phyloP scores from a whole-genome alignment of 2,113 vertebrate genomes.

The Oreochromis niloticus region DNA sequence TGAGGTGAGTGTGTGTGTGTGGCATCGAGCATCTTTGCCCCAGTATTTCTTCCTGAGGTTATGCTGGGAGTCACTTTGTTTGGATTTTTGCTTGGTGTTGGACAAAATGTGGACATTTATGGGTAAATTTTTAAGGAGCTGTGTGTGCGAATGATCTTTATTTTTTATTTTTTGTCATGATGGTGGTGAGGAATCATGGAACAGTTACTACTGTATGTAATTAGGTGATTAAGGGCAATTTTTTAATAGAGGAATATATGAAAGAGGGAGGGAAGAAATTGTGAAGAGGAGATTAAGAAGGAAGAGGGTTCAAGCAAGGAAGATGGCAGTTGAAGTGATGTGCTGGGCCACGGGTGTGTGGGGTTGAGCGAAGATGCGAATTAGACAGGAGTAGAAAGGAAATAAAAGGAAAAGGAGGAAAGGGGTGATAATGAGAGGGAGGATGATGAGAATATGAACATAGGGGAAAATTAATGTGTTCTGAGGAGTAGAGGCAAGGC shows the following conservation, averaged over 20 bases:
- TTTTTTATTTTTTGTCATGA: background rate
- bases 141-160: background rate
- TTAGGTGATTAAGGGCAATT: background rate
- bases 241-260: background rate
- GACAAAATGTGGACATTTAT: background rate
- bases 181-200: background rate
- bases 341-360: background rate
- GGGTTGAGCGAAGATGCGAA: background rate
- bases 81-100: background rate
- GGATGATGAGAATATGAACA: background rate
- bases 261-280: background rate
- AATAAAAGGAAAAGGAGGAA: background rate
- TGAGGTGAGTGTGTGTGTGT: background rate
- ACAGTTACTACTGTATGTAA: background rate
- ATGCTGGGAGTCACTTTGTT: background rate
- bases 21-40: background rate
- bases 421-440: background rate
- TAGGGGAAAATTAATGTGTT: slow-evolving; percentile 25
- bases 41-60: background rate
- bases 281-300: background rate
- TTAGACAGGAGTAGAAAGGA: background rate
- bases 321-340: background rate
- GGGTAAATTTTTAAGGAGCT: background rate
- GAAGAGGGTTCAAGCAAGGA: background rate
- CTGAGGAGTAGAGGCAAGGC: slow-evolving; percentile 17